These are phyloP conservation scores for Balanococcus diminutus DNA, from an alignment of 2,888 invertebrate species.

Conservation along the genomic window DNA sequence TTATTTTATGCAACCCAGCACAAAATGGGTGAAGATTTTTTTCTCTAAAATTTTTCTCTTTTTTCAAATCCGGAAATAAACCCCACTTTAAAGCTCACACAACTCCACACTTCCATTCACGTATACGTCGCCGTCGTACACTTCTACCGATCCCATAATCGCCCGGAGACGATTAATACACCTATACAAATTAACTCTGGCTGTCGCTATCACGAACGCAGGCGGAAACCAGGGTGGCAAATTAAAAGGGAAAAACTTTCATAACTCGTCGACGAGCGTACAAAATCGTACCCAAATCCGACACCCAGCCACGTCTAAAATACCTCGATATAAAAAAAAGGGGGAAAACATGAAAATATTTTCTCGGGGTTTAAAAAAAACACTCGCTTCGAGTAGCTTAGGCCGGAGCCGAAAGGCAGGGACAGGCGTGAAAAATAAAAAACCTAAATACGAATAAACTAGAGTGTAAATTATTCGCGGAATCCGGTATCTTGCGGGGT, in stretches of 20 bases:
- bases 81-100: too few species aligned
- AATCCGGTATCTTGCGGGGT: conserved; percentile 53
- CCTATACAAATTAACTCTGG: too few species aligned
- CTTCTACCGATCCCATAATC: too few species aligned
- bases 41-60: too few species aligned
- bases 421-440: conserved; percentile 34
- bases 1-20: too few species aligned
- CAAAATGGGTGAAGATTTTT: too few species aligned
- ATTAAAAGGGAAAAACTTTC: neutral
- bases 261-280: neutral
- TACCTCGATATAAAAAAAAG: neutral
- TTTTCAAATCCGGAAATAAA: too few species aligned
- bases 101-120: too few species aligned
- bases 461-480: conserved; percentile 54
- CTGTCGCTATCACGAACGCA: too few species aligned
- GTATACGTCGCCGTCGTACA: too few species aligned
- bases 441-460: conserved; percentile 44
- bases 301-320: neutral
- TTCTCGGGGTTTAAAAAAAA: neutral
- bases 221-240: neutral
- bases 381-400: neutral
- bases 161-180: too few species aligned
- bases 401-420: neutral
- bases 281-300: neutral
- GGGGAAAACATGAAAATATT: neutral